phyloP scores from a whole-genome alignment of 2,888 invertebrate species.

The Pseudococcus longispinus region DNA sequence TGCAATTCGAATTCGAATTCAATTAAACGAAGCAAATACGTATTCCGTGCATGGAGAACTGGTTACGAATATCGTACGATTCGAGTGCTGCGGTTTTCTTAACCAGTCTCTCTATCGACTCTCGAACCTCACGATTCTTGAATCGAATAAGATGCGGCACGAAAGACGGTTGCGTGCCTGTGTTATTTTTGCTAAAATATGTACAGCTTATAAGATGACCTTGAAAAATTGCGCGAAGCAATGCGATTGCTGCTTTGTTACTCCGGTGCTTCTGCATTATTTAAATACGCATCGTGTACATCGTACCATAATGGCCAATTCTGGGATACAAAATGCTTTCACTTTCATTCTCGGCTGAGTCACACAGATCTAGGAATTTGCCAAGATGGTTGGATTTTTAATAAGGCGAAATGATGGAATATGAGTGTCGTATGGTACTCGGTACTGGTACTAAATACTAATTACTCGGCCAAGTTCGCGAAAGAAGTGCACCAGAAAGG shows the following conservation, averaged over 20 bases:
- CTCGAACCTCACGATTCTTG: neutral
- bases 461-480: neutral
- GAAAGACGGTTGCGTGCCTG: neutral
- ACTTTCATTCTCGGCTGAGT: neutral
- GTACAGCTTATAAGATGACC: neutral
- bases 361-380: neutral
- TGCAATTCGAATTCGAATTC: neutral
- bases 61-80: neutral
- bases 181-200: slow-evolving; percentile 1
- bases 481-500: neutral
- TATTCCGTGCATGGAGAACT: neutral
- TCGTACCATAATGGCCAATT: neutral
- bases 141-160: neutral
- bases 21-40: neutral
- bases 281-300: neutral
- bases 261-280: neutral
- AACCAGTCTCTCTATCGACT: neutral
- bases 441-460: too few species aligned
- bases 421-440: neutral
- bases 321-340: neutral
- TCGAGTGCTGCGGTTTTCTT: neutral
- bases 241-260: neutral
- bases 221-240: neutral
- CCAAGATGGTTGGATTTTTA: neutral
- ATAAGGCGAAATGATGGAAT: neutral